phyloP scores from a whole-genome alignment of 2,888 invertebrate species.

The Empis stercorea region DNA sequence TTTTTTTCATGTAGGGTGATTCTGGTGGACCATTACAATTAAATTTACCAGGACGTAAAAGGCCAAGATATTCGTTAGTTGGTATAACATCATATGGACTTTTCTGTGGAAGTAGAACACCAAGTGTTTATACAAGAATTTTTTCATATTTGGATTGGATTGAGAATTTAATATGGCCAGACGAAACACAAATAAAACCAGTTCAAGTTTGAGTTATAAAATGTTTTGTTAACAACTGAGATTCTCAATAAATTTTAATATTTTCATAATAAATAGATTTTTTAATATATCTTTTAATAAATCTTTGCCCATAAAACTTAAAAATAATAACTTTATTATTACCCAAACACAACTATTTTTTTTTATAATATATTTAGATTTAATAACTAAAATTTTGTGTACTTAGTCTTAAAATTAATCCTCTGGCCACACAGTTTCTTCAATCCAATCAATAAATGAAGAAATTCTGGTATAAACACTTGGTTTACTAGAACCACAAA shows the following conservation, averaged over 20 bases:
- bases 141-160: constrained; percentile 31
- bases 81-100: constrained; percentile 34
- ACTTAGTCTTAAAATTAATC: no score
- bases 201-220: no score
- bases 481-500: constrained; percentile 26
- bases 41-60: constrained; percentile 20
- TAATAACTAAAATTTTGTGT: no score
- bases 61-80: constrained; percentile 23
- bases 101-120: constrained; percentile 25
- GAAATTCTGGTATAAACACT: constrained; percentile 29
- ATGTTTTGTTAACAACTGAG: no score
- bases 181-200: background rate
- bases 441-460: constrained; percentile 32
- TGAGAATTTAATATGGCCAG: constrained; percentile 23
- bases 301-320: no score
- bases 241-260: no score
- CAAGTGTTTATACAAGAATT: constrained; percentile 30
- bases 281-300: no score
- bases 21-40: constrained; percentile 32
- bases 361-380: no score
- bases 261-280: no score
- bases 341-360: no score
- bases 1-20: constrained; percentile 21
- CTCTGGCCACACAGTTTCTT: constrained; percentile 21
- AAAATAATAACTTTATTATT: no score